Percentiles rank a stretch among this genome's conserved stretches.
phyloP scores from a whole-genome alignment of 2,888 invertebrate genomes.

The Lithophane semibrunnea region DNA sequence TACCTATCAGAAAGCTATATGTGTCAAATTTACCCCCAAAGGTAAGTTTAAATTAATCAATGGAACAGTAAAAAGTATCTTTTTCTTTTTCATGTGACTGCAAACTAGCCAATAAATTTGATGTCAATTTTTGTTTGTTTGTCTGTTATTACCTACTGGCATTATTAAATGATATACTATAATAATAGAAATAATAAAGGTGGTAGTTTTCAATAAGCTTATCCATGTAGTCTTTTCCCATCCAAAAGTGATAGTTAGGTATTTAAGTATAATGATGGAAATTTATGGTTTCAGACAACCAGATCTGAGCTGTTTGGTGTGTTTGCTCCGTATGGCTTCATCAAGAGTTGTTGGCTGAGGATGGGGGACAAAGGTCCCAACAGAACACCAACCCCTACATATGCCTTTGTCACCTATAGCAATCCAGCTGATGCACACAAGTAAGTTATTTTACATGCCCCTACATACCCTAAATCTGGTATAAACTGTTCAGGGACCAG shows the following conservation, averaged over 20 bases:
- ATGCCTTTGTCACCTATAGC: slow-evolving; percentile 90
- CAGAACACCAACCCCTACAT: slow-evolving; percentile 80
- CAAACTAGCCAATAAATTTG: neutral
- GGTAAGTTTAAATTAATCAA: slow-evolving; percentile 78
- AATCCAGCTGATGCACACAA: slow-evolving; percentile 88
- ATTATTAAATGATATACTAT: no score
- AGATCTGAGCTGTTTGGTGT: slow-evolving; percentile 87
- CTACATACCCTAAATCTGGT: neutral
- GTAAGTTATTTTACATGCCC: slow-evolving; percentile 75
- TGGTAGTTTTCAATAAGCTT: neutral
- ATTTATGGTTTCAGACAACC: slow-evolving; percentile 84
- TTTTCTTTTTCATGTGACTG: neutral
- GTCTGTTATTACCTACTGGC: neutral
- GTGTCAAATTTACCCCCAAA: slow-evolving; percentile 90
- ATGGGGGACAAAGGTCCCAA: slow-evolving; percentile 84
- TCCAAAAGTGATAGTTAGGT: no score
- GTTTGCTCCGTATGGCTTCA: slow-evolving; percentile 90
- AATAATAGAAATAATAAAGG: neutral
- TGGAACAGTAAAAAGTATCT: neutral
- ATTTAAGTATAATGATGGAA: neutral
- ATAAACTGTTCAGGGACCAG: neutral
- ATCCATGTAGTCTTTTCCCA: neutral
- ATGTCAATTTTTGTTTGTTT: neutral
- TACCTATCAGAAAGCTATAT: slow-evolving; percentile 91
- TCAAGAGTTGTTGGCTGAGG: slow-evolving; percentile 90